Conservation (phyloP, 2,113 vertebrate species). For the Rhagologus leucostigma region DNA sequence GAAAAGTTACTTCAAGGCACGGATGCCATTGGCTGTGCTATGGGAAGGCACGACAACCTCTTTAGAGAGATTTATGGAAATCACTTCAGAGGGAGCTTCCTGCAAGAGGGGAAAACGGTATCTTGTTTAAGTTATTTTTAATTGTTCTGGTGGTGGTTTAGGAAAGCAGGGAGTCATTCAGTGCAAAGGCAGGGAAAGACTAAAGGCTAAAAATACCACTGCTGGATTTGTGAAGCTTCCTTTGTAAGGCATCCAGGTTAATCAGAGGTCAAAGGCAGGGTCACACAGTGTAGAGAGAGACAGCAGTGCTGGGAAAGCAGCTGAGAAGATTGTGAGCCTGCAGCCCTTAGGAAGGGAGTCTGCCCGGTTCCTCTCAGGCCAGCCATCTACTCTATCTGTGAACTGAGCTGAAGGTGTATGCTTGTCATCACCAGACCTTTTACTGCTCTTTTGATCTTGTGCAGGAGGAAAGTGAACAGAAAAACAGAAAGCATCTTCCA, state of each 20-base stretch:
- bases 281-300: not conserved
- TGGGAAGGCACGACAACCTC: not conserved
- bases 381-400: not conserved
- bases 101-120: not conserved
- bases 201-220: slow-evolving; percentile 28
- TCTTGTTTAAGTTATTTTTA: slow-evolving; percentile 26
- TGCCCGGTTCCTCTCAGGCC: not conserved
- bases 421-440: not conserved
- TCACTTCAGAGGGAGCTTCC: slow-evolving; percentile 18
- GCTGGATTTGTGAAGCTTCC: not conserved
- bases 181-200: not conserved
- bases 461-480: not conserved
- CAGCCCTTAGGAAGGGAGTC: not conserved
- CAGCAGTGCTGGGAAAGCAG: not conserved
- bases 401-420: not conserved
- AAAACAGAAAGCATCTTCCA: not conserved
- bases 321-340: not conserved
- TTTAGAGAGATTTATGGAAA: slow-evolving; percentile 10
- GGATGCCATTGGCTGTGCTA: accelerated
- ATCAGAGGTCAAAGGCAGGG: not conserved
- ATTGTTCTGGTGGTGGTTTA: not conserved
- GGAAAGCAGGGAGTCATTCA: not conserved
- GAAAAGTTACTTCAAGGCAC: not conserved
- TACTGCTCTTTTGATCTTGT: not conserved
- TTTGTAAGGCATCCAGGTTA: not conserved